These are phyloP conservation scores for Sinosuthora webbiana DNA, from an alignment of 2,113 vertebrate species.

Conservation along the genomic window DNA sequence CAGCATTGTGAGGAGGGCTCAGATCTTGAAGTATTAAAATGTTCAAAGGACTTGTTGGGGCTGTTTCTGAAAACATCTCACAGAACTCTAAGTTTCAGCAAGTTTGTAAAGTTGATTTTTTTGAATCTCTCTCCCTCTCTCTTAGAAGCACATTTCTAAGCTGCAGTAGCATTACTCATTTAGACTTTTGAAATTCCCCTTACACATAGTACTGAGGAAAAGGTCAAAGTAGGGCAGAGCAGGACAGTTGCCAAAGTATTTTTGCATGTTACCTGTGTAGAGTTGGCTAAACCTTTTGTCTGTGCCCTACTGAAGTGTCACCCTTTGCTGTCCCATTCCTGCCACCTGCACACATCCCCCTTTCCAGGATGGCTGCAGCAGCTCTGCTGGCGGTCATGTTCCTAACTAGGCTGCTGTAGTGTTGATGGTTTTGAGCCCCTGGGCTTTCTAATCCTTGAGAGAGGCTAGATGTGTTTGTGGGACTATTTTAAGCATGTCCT, in stretches of 20 bases:
- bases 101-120: background rate
- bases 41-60: background rate
- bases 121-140: background rate
- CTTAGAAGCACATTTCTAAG: background rate
- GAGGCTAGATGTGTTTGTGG: background rate
- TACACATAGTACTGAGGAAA: background rate
- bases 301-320: background rate
- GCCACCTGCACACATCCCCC: rapidly evolving
- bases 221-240: background rate
- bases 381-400: background rate
- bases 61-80: background rate
- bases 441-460: background rate
- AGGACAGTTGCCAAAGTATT: background rate
- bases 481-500: background rate
- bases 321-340: background rate
- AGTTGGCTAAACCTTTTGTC: background rate
- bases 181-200: background rate
- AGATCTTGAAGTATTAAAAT: background rate
- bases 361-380: background rate
- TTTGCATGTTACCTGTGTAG: background rate
- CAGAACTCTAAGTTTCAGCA: background rate
- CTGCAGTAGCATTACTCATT: background rate
- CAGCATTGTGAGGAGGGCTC: background rate
- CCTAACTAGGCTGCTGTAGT: background rate
- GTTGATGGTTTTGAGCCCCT: background rate